Evolutionary conservation across 2,113 vertebrate genomes (phyloP).

Genomic region (Noctilio leporinus): DNA sequence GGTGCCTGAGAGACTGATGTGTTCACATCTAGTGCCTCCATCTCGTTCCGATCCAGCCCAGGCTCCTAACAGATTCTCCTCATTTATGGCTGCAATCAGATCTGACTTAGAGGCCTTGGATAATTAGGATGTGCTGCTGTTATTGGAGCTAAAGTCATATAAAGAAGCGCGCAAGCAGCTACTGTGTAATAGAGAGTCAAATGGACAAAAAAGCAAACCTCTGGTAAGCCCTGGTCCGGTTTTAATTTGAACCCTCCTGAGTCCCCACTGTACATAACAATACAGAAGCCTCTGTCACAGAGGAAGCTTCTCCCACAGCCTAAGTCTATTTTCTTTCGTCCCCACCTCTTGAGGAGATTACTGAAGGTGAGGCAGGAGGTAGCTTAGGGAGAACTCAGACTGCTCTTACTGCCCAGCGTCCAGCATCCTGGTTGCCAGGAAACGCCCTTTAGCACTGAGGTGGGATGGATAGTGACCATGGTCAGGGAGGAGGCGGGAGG

Average conservation of each 20-base stretch:
- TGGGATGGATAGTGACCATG: too few species aligned
- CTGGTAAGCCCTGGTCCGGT: conserved; percentile 56
- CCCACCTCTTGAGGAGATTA: conserved; percentile 37
- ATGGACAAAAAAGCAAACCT: conserved; percentile 62
- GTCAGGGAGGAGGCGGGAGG: too few species aligned
- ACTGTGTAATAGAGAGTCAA: conserved; percentile 64
- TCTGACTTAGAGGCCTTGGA: conserved; percentile 43
- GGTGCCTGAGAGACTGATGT: not conserved
- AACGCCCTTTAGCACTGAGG: too few species aligned
- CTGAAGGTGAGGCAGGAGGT: not conserved
- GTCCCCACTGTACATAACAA: conserved; percentile 50
- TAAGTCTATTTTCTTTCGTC: conserved; percentile 66
- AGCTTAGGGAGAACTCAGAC: too few species aligned
- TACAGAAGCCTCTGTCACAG: conserved; percentile 45
- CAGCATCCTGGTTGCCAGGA: too few species aligned
- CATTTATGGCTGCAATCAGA: conserved; percentile 48
- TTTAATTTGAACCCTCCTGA: conserved; percentile 68
- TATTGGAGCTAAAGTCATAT: conserved; percentile 51
- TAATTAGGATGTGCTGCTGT: conserved; percentile 58
- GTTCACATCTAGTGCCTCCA: conserved; percentile 4
- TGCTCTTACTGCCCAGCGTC: too few species aligned
- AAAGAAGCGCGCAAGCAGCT: conserved; percentile 67
- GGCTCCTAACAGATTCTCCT: conserved; percentile 24
- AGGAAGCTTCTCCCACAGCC: conserved; percentile 56
- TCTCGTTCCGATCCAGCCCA: not conserved